Conservation (phyloP, 1,140 invertebrate genomes). For the Drosophila melanica region DNA sequence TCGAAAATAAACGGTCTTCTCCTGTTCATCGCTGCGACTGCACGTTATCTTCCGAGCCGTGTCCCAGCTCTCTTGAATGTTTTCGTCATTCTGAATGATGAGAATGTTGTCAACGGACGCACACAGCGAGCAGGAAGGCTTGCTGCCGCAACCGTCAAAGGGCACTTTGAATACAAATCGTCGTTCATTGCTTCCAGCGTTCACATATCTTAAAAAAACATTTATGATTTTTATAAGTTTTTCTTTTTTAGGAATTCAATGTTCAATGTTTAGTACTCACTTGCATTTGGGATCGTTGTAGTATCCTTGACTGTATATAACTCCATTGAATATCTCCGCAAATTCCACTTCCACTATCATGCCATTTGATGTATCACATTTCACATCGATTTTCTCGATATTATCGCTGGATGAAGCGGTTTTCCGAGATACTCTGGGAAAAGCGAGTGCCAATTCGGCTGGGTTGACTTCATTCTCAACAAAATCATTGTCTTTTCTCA, state of each 20-base stretch:
- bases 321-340: slow-evolving; percentile 87
- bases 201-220: slow-evolving; percentile 86
- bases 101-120: slow-evolving; percentile 87
- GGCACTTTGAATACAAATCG: slow-evolving; percentile 87
- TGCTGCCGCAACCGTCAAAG: slow-evolving; percentile 87
- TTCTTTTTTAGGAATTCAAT: neutral
- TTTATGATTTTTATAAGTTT: neutral
- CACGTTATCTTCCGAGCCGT: slow-evolving; percentile 87
- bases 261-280: slow-evolving; percentile 75
- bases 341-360: slow-evolving; percentile 89
- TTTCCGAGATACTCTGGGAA: slow-evolving; percentile 51
- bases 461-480: slow-evolving; percentile 52
- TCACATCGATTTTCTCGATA: slow-evolving; percentile 87
- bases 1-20: slow-evolving; percentile 88
- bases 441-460: slow-evolving; percentile 43
- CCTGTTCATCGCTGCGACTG: slow-evolving; percentile 84
- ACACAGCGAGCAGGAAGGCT: slow-evolving; percentile 86
- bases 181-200: slow-evolving; percentile 85
- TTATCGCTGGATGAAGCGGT: slow-evolving; percentile 67
- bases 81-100: slow-evolving; percentile 88
- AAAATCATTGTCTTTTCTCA: slow-evolving; percentile 39
- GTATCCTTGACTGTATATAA: slow-evolving; percentile 90
- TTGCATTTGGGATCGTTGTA: slow-evolving; percentile 88
- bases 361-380: slow-evolving; percentile 86
- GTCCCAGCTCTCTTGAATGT: slow-evolving; percentile 87